phyloP scores from a whole-genome alignment of 2,888 invertebrate genomes.

The Cryptophagus acutangulus region DNA sequence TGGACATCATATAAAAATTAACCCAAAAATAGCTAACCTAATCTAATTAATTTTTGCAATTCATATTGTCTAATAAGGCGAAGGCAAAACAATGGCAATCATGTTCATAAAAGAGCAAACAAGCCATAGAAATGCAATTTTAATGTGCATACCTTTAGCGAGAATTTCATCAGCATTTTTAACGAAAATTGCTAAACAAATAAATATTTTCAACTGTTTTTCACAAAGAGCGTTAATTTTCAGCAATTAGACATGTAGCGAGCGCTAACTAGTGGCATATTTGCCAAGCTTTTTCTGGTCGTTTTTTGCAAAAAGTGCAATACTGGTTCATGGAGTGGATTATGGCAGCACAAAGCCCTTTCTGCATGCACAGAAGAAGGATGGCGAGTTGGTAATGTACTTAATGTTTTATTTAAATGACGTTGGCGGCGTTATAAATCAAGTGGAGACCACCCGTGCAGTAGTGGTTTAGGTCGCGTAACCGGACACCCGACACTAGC shows the following conservation, averaged over 20 bases:
- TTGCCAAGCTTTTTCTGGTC: too few relatives aligned
- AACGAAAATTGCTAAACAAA: neutral
- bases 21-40: too few relatives aligned
- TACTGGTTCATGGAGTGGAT: neutral
- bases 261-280: slow-evolving; percentile 32
- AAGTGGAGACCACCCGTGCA: slow-evolving; percentile 45
- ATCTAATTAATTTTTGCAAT: too few relatives aligned
- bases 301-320: slow-evolving; percentile 9
- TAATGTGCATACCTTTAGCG: neutral
- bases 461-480: slow-evolving; percentile 40
- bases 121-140: too few relatives aligned
- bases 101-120: too few relatives aligned
- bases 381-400: slow-evolving; percentile 22
- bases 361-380: slow-evolving; percentile 14
- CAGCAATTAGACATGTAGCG: slow-evolving; percentile 35
- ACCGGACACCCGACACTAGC: slow-evolving; percentile 48
- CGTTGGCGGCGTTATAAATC: slow-evolving; percentile 47
- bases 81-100: too few relatives aligned
- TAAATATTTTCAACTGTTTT: neutral
- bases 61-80: too few relatives aligned
- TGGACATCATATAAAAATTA: too few relatives aligned
- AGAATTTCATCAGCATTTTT: neutral
- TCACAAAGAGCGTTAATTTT: slow-evolving; percentile 26
- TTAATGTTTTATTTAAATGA: slow-evolving; percentile 45
- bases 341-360: slow-evolving; percentile 2